Conservation (phyloP, 2,888 invertebrate genomes). For the Drosophila nr. perissopoda region DNA sequence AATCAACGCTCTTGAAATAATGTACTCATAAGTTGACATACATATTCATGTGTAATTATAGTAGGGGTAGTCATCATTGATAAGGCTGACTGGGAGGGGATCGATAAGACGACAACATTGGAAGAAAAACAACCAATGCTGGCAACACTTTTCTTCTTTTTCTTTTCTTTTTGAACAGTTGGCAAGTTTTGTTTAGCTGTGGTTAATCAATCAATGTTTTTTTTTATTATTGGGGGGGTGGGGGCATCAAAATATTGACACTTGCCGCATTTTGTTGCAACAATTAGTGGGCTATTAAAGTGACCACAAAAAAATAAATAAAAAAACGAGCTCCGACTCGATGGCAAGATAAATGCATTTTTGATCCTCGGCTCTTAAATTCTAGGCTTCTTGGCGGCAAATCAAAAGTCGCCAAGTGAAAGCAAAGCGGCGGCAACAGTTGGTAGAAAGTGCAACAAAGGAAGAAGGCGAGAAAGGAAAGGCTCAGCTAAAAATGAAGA, state of each 20-base stretch:
- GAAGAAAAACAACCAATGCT: constrained; percentile 26
- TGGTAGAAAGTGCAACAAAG: constrained; percentile 58
- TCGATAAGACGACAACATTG: constrained; percentile 39
- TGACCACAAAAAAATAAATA: constrained; percentile 56
- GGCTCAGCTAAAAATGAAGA: constrained; percentile 20
- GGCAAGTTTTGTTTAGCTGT: neutral
- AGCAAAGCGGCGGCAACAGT: constrained; percentile 53
- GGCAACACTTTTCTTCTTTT: neutral
- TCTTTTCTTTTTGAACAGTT: neutral
- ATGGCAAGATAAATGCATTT: constrained; percentile 80
- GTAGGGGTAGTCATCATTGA: constrained; percentile 30
- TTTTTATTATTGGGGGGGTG: neutral
- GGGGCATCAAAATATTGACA: constrained; percentile 78
- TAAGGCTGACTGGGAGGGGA: constrained; percentile 17
- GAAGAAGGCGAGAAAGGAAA: constrained; percentile 34
- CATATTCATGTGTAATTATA: constrained; percentile 1
- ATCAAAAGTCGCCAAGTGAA: constrained; percentile 64
- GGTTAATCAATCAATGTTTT: constrained; percentile 60
- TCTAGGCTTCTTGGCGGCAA: constrained; percentile 59
- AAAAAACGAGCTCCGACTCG: constrained; percentile 10
- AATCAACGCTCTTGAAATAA: neutral
- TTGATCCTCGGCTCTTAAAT: constrained; percentile 66
- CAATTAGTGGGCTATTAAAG: constrained; percentile 70
- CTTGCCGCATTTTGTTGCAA: constrained; percentile 70
- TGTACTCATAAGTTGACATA: constrained; percentile 5